A percentile compares a stretch with the other conserved stretches of the same genome.
Conservation (phyloP, 64 coral and sea anemone genomes). For the Exaiptasia diaphana region DNA sequence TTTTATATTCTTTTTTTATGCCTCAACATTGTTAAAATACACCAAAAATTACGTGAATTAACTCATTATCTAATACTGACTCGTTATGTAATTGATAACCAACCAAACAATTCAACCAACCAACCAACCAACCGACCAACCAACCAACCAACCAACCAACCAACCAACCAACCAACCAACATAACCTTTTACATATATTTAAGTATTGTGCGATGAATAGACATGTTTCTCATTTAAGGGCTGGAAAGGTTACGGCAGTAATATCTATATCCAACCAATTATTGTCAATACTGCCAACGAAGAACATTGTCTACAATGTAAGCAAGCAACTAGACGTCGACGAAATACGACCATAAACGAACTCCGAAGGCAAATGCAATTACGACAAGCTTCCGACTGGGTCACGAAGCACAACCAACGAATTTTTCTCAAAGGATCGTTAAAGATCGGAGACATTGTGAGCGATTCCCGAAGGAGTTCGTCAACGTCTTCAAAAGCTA, state of each 20-base stretch:
- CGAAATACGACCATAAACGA: conserved; percentile 11
- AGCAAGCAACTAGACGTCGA: neutral
- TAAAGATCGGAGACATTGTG: conserved; percentile 30
- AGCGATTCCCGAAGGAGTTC: neutral
- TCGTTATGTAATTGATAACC: too few relatives aligned
- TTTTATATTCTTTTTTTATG: too few relatives aligned
- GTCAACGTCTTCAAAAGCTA: neutral
- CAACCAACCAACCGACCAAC: too few relatives aligned
- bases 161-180: too few relatives aligned
- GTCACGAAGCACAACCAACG: conserved; percentile 59
- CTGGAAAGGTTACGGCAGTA: conserved; percentile 82
- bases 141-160: too few relatives aligned
- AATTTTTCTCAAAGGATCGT: conserved; percentile 42
- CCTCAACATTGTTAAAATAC: too few relatives aligned
- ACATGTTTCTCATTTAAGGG: conserved; percentile 58
- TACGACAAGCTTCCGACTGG: conserved; percentile 62
- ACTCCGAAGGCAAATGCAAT: conserved; percentile 43
- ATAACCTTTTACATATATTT: too few relatives aligned
- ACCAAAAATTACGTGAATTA: too few relatives aligned
- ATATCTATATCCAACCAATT: conserved; percentile 80
- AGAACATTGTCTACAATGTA: too few relatives aligned
- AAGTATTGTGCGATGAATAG: too few relatives aligned
- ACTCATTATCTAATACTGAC: too few relatives aligned
- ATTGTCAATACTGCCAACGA: conserved; percentile 18
- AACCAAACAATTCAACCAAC: too few relatives aligned